These are phyloP conservation scores for Gymnobelideus leadbeateri DNA, from an alignment of 2,113 vertebrate genomes.

Conservation along the genomic window DNA sequence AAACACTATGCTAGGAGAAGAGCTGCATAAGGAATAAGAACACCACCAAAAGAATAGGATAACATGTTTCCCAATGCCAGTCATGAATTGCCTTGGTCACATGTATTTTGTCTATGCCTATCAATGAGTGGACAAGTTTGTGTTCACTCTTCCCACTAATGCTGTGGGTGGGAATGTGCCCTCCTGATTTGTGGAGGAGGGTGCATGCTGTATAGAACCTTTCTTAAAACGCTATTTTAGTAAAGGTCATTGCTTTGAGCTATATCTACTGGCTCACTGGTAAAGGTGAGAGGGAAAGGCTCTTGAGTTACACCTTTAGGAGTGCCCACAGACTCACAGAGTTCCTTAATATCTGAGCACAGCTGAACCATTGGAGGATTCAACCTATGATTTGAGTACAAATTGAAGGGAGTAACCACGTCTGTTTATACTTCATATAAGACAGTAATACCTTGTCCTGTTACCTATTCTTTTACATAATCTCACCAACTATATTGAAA, in stretches of 20 bases:
- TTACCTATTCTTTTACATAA: background rate
- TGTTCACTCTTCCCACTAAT: background rate
- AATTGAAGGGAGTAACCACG: too few relatives aligned
- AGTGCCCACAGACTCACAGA: background rate
- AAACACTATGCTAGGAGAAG: background rate
- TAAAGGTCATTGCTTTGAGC: background rate
- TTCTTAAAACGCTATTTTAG: background rate
- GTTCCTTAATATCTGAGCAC: background rate
- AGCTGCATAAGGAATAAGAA: background rate
- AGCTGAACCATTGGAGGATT: background rate
- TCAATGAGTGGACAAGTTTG: background rate
- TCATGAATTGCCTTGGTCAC: background rate
- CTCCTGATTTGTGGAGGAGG: background rate
- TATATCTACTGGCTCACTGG: background rate
- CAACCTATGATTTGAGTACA: background rate
- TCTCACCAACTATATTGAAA: background rate
- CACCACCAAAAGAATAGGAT: background rate
- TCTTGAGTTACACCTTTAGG: background rate
- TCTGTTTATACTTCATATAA: too few relatives aligned
- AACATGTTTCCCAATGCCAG: background rate
- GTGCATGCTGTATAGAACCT: background rate
- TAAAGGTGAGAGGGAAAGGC: background rate
- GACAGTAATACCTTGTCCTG: too few relatives aligned
- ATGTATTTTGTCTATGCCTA: background rate
- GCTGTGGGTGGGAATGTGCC: background rate